Conservation (phyloP, 2,113 vertebrate genomes). For the Coturnix japonica region DNA sequence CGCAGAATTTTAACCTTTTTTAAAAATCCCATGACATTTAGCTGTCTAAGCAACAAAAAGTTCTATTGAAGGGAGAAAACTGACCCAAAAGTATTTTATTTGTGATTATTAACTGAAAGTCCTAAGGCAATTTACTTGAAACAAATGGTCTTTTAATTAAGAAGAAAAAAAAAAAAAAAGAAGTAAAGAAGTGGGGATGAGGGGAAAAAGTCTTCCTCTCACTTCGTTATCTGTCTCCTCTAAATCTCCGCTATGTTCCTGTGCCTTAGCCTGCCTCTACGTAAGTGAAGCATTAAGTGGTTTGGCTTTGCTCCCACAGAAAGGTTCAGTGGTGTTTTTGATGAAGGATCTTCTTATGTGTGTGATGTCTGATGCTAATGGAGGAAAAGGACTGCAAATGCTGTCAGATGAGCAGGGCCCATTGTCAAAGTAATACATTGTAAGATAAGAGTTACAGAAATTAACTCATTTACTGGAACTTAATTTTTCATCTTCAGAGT, state of each 20-base stretch:
- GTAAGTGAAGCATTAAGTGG: background rate
- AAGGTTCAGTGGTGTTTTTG: background rate
- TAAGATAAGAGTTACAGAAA: background rate
- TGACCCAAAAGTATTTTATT: conserved; percentile 67
- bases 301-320: conserved; percentile 11
- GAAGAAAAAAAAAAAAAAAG: background rate
- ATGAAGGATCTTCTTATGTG: background rate
- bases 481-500: background rate
- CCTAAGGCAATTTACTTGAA: conserved; percentile 70
- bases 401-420: background rate
- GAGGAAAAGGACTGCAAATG: background rate
- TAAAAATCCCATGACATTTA: conserved; percentile 81
- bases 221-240: background rate
- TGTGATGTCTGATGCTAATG: background rate
- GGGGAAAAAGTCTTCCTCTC: background rate
- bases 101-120: conserved; percentile 63
- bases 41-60: conserved; percentile 76
- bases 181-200: background rate
- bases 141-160: conserved; percentile 63
- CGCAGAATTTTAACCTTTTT: conserved; percentile 75
- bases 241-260: conserved; percentile 25
- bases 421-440: background rate
- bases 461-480: background rate
- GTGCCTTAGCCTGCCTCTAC: background rate
- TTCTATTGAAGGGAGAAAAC: conserved; percentile 71